These are phyloP conservation scores for Chrysodeixis includens DNA, from an alignment of 2,888 invertebrate genomes.

Conservation along the genomic window DNA sequence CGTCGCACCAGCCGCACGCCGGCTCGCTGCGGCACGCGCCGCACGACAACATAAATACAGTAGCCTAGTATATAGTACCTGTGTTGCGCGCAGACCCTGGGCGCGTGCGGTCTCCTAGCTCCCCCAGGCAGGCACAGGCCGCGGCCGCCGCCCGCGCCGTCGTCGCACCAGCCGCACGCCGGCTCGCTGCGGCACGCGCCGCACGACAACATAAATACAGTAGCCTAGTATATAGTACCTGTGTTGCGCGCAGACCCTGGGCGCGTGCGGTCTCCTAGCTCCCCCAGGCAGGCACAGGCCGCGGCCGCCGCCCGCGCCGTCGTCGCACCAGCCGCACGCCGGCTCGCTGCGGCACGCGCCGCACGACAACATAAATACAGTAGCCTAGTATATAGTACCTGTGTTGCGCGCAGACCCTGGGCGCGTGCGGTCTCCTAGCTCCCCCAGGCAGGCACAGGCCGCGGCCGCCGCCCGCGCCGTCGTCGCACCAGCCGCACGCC, in stretches of 20 bases:
- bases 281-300: not conserved
- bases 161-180: slow-evolving; percentile 95
- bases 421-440: slow-evolving; percentile 88
- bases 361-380: slow-evolving; percentile 70
- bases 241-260: not conserved
- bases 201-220: slow-evolving; percentile 27
- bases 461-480: slow-evolving; percentile 96
- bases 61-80: not conserved
- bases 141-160: slow-evolving; percentile 91
- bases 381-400: not conserved
- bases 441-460: slow-evolving; percentile 97
- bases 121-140: slow-evolving; percentile 81
- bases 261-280: not conserved
- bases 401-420: slow-evolving; percentile 90
- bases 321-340: slow-evolving; percentile 37
- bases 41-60: slow-evolving; percentile 91
- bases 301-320: slow-evolving; percentile 62
- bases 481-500: slow-evolving; percentile 99
- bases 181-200: slow-evolving; percentile 90
- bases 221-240: not conserved
- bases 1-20: slow-evolving; percentile 99
- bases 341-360: slow-evolving; percentile 66
- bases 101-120: slow-evolving; percentile 92
- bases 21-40: slow-evolving; percentile 96
- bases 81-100: not conserved